A percentile compares a stretch with the other conserved stretches of the same genome.
Evolutionary conservation across 2,113 vertebrate species (phyloP).

Genomic region (Raja brachyura): DNA sequence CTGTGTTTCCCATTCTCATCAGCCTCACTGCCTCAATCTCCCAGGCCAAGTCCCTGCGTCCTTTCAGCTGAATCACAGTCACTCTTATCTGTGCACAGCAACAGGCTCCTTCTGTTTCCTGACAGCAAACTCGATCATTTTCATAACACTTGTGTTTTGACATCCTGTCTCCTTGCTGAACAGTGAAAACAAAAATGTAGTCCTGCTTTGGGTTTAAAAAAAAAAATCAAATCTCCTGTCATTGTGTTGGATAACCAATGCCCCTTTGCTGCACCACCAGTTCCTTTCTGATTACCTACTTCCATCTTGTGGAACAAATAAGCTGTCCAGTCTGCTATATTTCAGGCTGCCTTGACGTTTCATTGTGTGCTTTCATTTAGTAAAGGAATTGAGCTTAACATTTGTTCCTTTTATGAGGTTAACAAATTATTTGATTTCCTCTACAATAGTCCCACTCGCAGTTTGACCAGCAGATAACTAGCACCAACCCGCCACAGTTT

Average conservation of each 20-base stretch:
- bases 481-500: too few species aligned
- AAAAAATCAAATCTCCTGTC: neutral
- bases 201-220: neutral
- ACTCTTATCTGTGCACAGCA: neutral
- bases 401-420: neutral
- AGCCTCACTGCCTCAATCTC: neutral
- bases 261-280: neutral
- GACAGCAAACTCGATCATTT: neutral
- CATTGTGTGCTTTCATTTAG: neutral
- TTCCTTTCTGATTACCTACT: neutral
- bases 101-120: slow-evolving; percentile 11
- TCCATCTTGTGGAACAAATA: neutral
- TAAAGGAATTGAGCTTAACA: neutral
- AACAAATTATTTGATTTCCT: neutral
- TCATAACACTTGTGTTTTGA: slow-evolving; percentile 28
- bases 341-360: neutral
- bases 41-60: neutral
- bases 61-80: neutral
- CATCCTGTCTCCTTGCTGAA: slow-evolving; percentile 13
- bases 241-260: neutral
- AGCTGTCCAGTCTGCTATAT: neutral
- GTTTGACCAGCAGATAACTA: neutral
- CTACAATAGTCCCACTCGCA: neutral
- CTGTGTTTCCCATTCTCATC: neutral
- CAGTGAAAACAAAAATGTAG: neutral